These are phyloP conservation scores for Unio delphinus DNA, from an alignment of 2,888 invertebrate species.

Conservation along the genomic window DNA sequence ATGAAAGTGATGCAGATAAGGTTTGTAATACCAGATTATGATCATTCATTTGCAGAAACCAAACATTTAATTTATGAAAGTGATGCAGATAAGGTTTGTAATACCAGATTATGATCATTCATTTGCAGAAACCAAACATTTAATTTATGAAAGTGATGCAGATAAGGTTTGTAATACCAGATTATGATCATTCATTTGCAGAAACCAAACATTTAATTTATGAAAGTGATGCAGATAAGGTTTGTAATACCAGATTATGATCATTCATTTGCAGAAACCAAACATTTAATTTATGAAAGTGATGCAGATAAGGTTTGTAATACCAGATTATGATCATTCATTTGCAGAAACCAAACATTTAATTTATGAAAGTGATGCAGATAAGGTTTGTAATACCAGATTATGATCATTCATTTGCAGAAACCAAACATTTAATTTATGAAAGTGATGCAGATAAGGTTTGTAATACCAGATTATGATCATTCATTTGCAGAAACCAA, in stretches of 20 bases:
- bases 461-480: slow-evolving; percentile 94
- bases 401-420: slow-evolving; percentile 97
- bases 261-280: slow-evolving; percentile 95
- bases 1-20: slow-evolving; percentile 92
- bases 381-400: slow-evolving; percentile 89
- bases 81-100: slow-evolving; percentile 88
- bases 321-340: slow-evolving; percentile 95
- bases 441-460: slow-evolving; percentile 92
- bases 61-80: slow-evolving; percentile 95
- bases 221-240: slow-evolving; percentile 91
- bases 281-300: slow-evolving; percentile 94
- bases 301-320: slow-evolving; percentile 90
- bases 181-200: slow-evolving; percentile 97
- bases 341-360: slow-evolving; percentile 96
- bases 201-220: slow-evolving; percentile 96
- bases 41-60: slow-evolving; percentile 97
- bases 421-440: slow-evolving; percentile 93
- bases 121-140: slow-evolving; percentile 94
- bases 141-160: slow-evolving; percentile 93
- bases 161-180: slow-evolving; percentile 88
- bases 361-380: slow-evolving; percentile 92
- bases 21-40: slow-evolving; percentile 92
- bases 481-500: slow-evolving; percentile 96
- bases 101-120: slow-evolving; percentile 96
- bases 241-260: slow-evolving; percentile 95